Percentiles rank a stretch among this genome's conserved stretches.
Conservation (phyloP, 2,797 vertebrate genomes). For the Phrynocephalus guinanensis region DNA sequence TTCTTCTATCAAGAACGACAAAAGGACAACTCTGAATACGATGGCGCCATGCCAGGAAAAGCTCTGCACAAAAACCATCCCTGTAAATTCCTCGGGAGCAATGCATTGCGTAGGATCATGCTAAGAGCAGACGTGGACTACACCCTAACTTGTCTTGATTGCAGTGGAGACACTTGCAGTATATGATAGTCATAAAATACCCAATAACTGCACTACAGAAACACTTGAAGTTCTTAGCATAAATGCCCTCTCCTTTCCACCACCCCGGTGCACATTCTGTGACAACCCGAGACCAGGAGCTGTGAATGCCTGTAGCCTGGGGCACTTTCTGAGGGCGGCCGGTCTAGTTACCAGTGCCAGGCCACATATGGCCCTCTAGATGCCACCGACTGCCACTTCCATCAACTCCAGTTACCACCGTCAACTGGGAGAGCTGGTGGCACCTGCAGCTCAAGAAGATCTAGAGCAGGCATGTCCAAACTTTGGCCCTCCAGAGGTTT, state of each 20-base stretch:
- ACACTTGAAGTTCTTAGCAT: background rate
- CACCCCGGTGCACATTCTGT: background rate
- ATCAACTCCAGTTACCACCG: background rate
- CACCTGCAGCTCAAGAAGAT: background rate
- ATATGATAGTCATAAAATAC: no score
- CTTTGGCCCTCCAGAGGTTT: no score
- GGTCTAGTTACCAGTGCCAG: background rate
- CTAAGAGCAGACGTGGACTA: no score
- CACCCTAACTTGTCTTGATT: background rate
- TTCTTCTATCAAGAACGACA: constrained; percentile 87
- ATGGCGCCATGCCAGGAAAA: background rate
- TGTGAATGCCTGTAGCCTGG: background rate
- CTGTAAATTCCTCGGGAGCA: background rate
- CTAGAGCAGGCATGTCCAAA: background rate
- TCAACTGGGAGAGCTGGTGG: background rate
- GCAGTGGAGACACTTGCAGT: background rate
- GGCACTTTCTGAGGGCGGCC: background rate
- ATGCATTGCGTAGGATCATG: background rate
- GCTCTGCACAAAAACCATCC: background rate
- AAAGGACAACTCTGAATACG: background rate
- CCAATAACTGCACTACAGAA: background rate
- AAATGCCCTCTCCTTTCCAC: background rate
- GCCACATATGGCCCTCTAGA: background rate
- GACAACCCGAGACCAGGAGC: background rate
- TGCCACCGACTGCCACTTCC: background rate